Percentiles rank a stretch among this genome's conserved stretches.
These are phyloP conservation scores for Gastrophryne carolinensis DNA, from an alignment of 2,797 vertebrate genomes.

Conservation along the genomic window DNA sequence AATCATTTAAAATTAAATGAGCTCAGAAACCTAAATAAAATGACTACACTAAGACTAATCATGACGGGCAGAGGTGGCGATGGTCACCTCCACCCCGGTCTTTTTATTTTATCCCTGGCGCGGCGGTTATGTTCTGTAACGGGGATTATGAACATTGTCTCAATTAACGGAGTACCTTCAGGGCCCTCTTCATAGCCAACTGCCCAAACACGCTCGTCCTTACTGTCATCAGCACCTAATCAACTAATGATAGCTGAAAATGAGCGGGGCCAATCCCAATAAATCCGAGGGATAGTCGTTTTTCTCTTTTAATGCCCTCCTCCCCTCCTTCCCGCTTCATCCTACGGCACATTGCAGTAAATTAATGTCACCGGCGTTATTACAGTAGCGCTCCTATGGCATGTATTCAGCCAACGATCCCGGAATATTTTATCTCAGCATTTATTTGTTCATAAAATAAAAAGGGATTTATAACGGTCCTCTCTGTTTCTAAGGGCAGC, in stretches of 20 bases:
- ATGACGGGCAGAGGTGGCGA: slow-evolving; percentile 57
- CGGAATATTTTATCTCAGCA: slow-evolving; percentile 82
- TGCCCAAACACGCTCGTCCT: slow-evolving; percentile 67
- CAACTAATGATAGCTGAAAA: slow-evolving; percentile 85
- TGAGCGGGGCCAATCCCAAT: slow-evolving; percentile 79
- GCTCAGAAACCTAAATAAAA: too few relatives aligned
- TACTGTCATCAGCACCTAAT: slow-evolving; percentile 77
- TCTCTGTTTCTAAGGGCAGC: slow-evolving; percentile 73
- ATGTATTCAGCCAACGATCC: slow-evolving; percentile 72
- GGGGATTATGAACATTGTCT: slow-evolving; percentile 67
- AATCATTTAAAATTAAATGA: too few relatives aligned
- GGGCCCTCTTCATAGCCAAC: slow-evolving; percentile 68
- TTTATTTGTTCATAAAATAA: slow-evolving; percentile 88
- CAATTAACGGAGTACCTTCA: slow-evolving; percentile 72
- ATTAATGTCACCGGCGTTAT: slow-evolving; percentile 77
- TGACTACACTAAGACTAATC: too few relatives aligned
- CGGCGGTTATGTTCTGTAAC: slow-evolving; percentile 65
- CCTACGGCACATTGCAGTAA: slow-evolving; percentile 74
- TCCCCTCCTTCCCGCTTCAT: slow-evolving; percentile 69
- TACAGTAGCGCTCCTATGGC: slow-evolving; percentile 71
- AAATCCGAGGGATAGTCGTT: slow-evolving; percentile 77
- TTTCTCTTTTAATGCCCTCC: slow-evolving; percentile 80
- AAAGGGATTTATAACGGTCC: slow-evolving; percentile 74
- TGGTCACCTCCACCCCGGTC: slow-evolving; percentile 57
- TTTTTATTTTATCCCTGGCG: slow-evolving; percentile 59